Percentiles rank a stretch among this genome's conserved stretches.
phyloP scores from a whole-genome alignment of 2,888 invertebrate species.

The Seira sanloemensis region DNA sequence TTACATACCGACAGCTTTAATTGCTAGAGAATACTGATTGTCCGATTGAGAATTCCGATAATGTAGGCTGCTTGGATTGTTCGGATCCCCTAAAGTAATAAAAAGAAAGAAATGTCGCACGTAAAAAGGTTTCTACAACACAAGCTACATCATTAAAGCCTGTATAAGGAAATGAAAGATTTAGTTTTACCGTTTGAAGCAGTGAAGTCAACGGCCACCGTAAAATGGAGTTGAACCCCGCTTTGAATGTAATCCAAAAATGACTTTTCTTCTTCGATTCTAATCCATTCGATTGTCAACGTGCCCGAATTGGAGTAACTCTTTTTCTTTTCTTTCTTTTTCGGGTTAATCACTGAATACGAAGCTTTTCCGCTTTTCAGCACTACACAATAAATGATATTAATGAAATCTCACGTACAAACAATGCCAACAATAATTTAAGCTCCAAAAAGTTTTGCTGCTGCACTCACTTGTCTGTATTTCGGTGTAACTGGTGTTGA shows the following conservation, averaged over 20 bases:
- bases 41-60: slow-evolving; percentile 76
- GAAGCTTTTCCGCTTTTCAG: slow-evolving; percentile 72
- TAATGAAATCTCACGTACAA: too few relatives aligned
- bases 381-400: slow-evolving; percentile 19
- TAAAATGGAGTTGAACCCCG: slow-evolving; percentile 75
- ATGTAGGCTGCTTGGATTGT: slow-evolving; percentile 75
- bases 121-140: too few relatives aligned
- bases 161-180: too few relatives aligned
- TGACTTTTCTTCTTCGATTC: slow-evolving; percentile 72
- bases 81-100: slow-evolving; percentile 73
- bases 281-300: slow-evolving; percentile 75
- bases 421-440: too few relatives aligned
- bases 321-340: slow-evolving; percentile 77
- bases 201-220: slow-evolving; percentile 75
- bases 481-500: slow-evolving; percentile 75
- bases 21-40: slow-evolving; percentile 78
- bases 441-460: too few relatives aligned
- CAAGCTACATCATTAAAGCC: too few relatives aligned
- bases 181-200: slow-evolving; percentile 74
- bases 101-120: not conserved
- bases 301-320: slow-evolving; percentile 78
- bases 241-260: slow-evolving; percentile 79
- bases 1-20: slow-evolving; percentile 76
- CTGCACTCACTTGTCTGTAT: slow-evolving; percentile 74
- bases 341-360: slow-evolving; percentile 76